Evolutionary conservation across 2,888 invertebrate genomes (phyloP), one percentile per base, ranked within the genome.

Genomic region (Tetragonisca angustula): DNA sequence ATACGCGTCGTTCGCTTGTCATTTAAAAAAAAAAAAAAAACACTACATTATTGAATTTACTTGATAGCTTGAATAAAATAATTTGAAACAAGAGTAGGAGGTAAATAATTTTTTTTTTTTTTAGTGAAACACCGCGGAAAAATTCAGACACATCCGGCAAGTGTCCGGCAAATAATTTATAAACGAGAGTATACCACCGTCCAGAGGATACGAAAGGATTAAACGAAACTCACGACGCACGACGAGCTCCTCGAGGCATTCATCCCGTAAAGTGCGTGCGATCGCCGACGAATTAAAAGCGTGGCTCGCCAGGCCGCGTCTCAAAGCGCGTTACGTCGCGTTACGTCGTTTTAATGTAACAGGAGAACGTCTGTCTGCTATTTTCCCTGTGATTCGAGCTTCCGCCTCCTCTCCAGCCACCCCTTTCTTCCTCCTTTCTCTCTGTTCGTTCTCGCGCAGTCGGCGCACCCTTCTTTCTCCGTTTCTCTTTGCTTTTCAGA

Each of bases 331-430:
- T 81, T 70, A 69, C 81, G 74, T 69, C 79, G 32, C 69, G 70
- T 81, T 70, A 62, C 81, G 56, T 27, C 62, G 81, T 76, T 81
- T 81, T 83, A 83, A 74, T 68, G 83, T 62, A 50, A 76, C 76
- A 62, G 52, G 50, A 52, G 32, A 64, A 32, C 70, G 61, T 76
- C 65, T 68, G 61, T n/a, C 56, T 43, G 73, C 73, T 77, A 78
- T 84, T 78, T 74, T 84, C 72, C 49, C 72, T 59, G 82, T 52
- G 81, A 81, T 68, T 83, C 24, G 73, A 17, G 69, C 62, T 43
- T 50, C 69, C 24, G 15, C 32, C 52, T 24, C 24, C 19, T 50
- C 56, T 17, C 59, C 36, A 19, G 11, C 61, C 6, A 21, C 21
- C 32, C 32, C n/a, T 56, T n/a, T 15, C 65, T 61, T 17, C 21